Conservation (phyloP, 2,797 vertebrate genomes). For the Gambelia wislizenii region DNA sequence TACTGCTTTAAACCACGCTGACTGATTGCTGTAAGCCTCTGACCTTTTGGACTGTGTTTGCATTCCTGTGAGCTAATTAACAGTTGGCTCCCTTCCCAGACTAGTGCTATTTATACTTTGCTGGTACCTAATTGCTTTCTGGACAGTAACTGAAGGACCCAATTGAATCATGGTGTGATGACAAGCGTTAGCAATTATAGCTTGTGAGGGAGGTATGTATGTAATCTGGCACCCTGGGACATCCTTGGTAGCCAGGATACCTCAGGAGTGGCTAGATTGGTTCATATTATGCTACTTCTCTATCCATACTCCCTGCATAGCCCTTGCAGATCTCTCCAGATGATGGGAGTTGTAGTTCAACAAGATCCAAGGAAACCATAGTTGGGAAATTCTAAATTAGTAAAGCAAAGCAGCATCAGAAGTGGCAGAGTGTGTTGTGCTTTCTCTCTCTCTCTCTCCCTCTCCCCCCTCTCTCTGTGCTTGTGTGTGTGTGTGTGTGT, state of each 20-base stretch:
- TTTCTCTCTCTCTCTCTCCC: neutral
- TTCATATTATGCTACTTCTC: constrained; percentile 35
- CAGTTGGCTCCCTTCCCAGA: too few species aligned
- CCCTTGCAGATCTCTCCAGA: neutral
- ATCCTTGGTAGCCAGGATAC: neutral
- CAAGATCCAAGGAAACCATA: too few species aligned
- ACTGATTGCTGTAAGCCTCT: too few species aligned
- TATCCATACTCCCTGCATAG: neutral
- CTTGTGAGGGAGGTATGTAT: neutral
- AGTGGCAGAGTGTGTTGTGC: constrained; percentile 32
- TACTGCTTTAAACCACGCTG: too few species aligned
- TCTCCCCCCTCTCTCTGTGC: neutral
- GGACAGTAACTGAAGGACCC: neutral
- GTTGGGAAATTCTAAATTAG: too few species aligned
- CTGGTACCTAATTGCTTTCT: too few species aligned
- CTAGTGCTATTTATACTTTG: too few species aligned
- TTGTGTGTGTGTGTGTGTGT: neutral
- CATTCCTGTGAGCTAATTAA: too few species aligned
- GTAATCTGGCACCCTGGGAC: too few species aligned
- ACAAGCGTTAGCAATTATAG: neutral
- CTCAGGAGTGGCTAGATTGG: constrained; percentile 23
- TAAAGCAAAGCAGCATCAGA: constrained; percentile 40
- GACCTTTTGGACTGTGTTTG: too few species aligned
- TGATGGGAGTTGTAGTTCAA: too few species aligned
- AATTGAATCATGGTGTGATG: neutral